A percentile compares a stretch with the other conserved stretches of the same genome.
phyloP scores from a whole-genome alignment of 2,797 vertebrate species.

The Somateria mollissima region DNA sequence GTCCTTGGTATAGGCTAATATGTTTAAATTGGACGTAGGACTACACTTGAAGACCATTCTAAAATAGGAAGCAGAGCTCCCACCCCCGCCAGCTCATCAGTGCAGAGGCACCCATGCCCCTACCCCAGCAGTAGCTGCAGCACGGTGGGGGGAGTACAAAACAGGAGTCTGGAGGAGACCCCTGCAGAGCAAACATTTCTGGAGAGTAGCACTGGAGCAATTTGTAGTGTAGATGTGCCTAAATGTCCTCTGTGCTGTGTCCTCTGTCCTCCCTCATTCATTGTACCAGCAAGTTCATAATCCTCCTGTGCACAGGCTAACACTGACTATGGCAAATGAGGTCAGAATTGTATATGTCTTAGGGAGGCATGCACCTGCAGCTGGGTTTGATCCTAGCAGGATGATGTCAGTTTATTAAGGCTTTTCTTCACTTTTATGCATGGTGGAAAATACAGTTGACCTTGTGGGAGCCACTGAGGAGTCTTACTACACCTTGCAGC shows the following conservation, averaged over 20 bases:
- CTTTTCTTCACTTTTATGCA: background rate
- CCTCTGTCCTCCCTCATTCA: background rate
- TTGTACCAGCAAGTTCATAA: background rate
- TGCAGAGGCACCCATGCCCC: too few relatives aligned
- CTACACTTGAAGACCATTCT: background rate
- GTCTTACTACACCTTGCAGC: background rate
- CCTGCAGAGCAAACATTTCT: background rate
- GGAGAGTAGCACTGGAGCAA: background rate
- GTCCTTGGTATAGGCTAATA: background rate
- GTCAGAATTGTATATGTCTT: background rate
- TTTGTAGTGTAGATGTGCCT: background rate
- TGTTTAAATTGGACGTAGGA: background rate
- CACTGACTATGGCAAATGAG: background rate
- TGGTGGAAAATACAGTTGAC: slow-evolving; percentile 9
- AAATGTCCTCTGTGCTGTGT: background rate
- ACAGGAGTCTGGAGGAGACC: background rate
- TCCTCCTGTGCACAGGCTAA: accelerated
- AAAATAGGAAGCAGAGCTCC: background rate
- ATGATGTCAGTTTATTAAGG: background rate
- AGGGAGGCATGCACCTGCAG: background rate
- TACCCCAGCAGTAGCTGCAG: too few relatives aligned
- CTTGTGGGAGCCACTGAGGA: background rate
- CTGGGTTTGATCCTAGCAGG: background rate
- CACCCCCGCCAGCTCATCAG: background rate
- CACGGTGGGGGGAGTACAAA: background rate